Evolutionary conservation across 2,888 invertebrate species (phyloP), one percentile per base, ranked within the genome.

Genomic region (Cataglyphis cursor): DNA sequence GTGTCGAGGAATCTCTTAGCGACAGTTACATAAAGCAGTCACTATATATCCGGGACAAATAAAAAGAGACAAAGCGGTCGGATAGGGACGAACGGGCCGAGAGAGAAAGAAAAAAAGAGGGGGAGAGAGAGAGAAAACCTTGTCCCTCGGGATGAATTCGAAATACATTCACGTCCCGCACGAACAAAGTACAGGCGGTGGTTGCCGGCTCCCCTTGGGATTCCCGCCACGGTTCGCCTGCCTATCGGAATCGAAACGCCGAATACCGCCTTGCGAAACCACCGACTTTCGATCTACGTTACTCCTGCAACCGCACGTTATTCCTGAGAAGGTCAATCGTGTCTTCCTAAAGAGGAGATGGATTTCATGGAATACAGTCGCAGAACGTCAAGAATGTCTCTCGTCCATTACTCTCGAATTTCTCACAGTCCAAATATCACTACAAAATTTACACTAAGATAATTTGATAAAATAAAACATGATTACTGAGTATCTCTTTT

Each of bases 161-260:
- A 61, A 83, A 70, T 62, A 70, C 80, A 35, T 51, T 48, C 82
- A 83, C 82, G 82, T 83, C 24, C 31, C 41, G 57, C 51, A 51
- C 38, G 82, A 83, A 83, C 82, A 80, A 83, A 83, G 82, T 83
- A 59, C 35, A 70, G 51, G 70, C 21, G 51, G 41, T 74, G 64
- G 41, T 41, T 74, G 65, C 44, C 70, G 64, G 61, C 64, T 83
- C 82, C 80, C 82, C 18, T 44, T 38, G 80, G 80, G 38, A 54
- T 41, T 74, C 44, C 44, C 78, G 64, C 21, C 15, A 12, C 75
- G 18, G 64, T 61, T n/a, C 31, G 10, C 31, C 24, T 12, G 28
- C 8, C 44, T 31, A 38, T 61, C 82, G 51, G 57, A 65, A 83
- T 83, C 80, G 82, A 83, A 83, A 72, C 80, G 64, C 70, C 80